Percentiles rank a stretch among this genome's conserved stretches.
These are phyloP conservation scores for Iselma pallidipennis DNA, from an alignment of 2,888 invertebrate species.

Conservation along the genomic window DNA sequence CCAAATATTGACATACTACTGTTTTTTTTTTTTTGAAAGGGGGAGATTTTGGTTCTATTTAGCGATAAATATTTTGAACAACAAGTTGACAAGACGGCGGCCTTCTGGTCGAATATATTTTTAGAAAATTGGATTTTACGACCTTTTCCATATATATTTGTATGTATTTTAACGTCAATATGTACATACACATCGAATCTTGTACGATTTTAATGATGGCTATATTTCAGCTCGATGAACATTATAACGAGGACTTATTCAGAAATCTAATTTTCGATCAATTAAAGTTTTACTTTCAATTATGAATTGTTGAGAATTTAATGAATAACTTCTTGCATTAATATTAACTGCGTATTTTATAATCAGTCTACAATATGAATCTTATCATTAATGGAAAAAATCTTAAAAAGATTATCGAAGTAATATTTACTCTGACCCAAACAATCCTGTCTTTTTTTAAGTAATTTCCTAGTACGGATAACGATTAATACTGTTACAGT, in stretches of 20 bases:
- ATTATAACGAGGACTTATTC: not conserved
- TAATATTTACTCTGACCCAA: not conserved
- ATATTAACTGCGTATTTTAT: not conserved
- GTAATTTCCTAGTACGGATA: not conserved
- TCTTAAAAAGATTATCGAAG: not conserved
- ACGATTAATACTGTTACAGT: not conserved
- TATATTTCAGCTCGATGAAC: not conserved
- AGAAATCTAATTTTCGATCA: not conserved
- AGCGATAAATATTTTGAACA: conserved; percentile 9
- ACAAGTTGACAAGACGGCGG: conserved; percentile 24
- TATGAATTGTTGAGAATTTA: not conserved
- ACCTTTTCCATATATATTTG: not conserved
- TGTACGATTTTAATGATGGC: conserved; percentile 1
- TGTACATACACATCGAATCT: too few species aligned
- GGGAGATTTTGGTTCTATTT: not conserved
- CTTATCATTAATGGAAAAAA: not conserved
- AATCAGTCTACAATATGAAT: not conserved
- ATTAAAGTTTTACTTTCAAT: not conserved
- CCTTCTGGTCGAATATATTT: conserved; percentile 25
- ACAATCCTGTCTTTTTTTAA: not conserved
- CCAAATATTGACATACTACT: not conserved
- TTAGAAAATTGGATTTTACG: conserved; percentile 27
- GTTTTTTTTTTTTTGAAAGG: not conserved
- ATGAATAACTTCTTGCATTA: not conserved
- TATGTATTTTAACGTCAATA: not conserved